Evolutionary conservation across 2,888 invertebrate species (phyloP).

Genomic region (Caenorhabditis zanzibari): DNA sequence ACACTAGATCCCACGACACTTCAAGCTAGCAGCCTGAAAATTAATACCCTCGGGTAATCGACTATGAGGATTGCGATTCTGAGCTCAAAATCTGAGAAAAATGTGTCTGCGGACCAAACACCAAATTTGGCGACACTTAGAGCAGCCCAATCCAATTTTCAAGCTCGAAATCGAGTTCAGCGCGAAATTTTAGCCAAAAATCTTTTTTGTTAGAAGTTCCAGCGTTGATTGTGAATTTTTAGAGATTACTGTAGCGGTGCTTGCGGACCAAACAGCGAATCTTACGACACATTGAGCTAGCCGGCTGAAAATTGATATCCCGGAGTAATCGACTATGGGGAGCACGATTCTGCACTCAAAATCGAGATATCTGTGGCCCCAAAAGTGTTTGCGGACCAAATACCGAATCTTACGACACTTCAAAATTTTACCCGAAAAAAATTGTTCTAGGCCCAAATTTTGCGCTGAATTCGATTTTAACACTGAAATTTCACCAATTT

Average conservation of each 20-base stretch:
- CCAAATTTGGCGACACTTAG: background rate
- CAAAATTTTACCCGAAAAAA: background rate
- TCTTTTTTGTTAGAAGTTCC: too few species aligned
- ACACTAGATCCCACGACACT: background rate
- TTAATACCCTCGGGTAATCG: background rate
- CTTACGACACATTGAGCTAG: too few species aligned
- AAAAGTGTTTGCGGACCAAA: background rate
- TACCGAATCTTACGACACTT: background rate
- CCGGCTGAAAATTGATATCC: too few species aligned
- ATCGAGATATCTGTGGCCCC: too few species aligned
- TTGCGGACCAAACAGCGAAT: too few species aligned
- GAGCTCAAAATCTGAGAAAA: background rate
- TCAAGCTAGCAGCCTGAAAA: background rate
- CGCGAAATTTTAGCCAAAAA: too few species aligned
- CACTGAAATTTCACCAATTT: background rate
- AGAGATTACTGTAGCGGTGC: too few species aligned
- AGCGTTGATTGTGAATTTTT: too few species aligned
- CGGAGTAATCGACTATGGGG: too few species aligned
- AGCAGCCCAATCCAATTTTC: background rate
- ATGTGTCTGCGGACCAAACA: constrained; percentile 13
- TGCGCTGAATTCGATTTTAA: background rate
- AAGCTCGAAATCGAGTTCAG: background rate
- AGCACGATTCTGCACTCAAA: too few species aligned
- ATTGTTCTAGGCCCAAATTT: background rate
- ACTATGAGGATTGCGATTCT: background rate